Evolutionary conservation across 2,113 vertebrate species (phyloP), one percentile per base, ranked within the genome.

Genomic region (Falcunculus frontatus): DNA sequence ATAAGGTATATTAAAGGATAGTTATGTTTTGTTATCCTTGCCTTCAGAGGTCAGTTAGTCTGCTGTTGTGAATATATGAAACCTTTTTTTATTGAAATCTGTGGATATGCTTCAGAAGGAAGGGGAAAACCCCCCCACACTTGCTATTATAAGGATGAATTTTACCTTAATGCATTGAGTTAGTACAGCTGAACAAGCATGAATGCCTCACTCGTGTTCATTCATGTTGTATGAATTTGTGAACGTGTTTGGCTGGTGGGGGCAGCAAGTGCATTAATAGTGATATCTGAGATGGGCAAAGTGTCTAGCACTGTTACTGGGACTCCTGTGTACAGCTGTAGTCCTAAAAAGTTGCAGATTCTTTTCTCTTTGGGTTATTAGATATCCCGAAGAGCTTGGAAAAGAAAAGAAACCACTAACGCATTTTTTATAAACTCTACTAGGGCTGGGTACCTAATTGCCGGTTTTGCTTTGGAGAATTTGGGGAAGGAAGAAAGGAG

Each of bases 111-210:
- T 84, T 88, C 30, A 63, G 59, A 79, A 87, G 50, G 27, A 57
- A 76, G 27, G 35, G 13, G 10, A 1, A 10, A 18, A 2, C 6
- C 8, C 6, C 8, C 6, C 2, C 4, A 11, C 6, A 17, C 19
- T 47, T 72, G 8, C 16, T 32, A 2, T 46, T 57, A 13, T 47
- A 14, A 56, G 32, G 22, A 60, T 35, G 19, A 42, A 16, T 69
- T 79, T 89, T 74, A 11, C 10, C 16, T 35, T 55, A 55, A 42
- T 57, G 19, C 55, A 16, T 65, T 68, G 49, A 3, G 20, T 75
- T 91, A n/a, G 35, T 60, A 42, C 10, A 52, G 9, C 8, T 65
- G 39, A 84, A 53, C 22, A 32, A 91, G 7, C 27, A 26, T 8
- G 53, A 10, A 10, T 80, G 32, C 23, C 62, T 87, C 32, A 25